Percentiles rank a stretch among this genome's conserved stretches.
Conservation (phyloP, 2,113 vertebrate genomes). For the Sylvietta virens region DNA sequence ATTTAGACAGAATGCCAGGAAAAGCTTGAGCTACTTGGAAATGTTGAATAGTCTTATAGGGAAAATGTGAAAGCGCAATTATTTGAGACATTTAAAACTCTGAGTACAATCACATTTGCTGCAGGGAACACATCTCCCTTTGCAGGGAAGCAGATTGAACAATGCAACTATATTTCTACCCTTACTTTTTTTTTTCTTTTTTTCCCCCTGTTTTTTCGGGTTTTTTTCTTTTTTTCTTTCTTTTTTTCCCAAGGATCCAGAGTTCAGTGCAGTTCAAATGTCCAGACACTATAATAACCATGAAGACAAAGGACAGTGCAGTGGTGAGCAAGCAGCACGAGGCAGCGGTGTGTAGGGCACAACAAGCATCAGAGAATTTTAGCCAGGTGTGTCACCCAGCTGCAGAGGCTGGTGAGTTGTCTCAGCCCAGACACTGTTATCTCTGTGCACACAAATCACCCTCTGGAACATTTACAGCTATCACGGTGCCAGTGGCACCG, state of each 20-base stretch:
- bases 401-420: not conserved
- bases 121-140: not conserved
- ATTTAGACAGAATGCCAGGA: slow-evolving; percentile 44
- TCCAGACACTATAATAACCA: not conserved
- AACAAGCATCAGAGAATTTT: not conserved
- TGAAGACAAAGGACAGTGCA: not conserved
- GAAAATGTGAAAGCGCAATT: slow-evolving; percentile 24
- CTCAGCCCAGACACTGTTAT: not conserved
- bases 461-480: not conserved
- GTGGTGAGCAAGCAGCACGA: not conserved
- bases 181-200: not conserved
- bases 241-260: not conserved
- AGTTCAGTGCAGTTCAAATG: not conserved
- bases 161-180: not conserved
- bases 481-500: not conserved
- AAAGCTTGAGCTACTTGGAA: slow-evolving; percentile 42
- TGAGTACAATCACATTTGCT: slow-evolving; percentile 12
- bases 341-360: not conserved
- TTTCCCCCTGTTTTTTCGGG: not conserved
- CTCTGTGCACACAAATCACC: not conserved
- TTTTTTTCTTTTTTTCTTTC: too few relatives aligned
- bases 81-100: slow-evolving; percentile 30
- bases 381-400: not conserved
- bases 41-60: slow-evolving; percentile 36
- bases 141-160: not conserved